Evolutionary conservation across 2,113 vertebrate species (phyloP), one percentile per base, ranked within the genome.

Genomic region (Callospermophilus lateralis): DNA sequence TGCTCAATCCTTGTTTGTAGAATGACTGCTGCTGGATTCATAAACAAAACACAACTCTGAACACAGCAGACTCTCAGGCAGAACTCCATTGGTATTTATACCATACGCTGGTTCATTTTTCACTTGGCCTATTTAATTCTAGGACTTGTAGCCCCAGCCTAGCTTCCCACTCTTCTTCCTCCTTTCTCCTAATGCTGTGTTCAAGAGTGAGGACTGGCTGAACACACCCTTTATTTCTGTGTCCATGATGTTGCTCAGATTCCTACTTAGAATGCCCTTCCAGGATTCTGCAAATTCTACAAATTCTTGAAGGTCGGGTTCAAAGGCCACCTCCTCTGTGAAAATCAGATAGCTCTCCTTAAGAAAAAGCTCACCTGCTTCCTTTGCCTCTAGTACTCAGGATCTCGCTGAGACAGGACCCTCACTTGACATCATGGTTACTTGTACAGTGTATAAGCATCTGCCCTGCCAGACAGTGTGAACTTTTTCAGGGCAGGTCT

Each of bases 391-490:
- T 4, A 19, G 17, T 8, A 28, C 67, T 53, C 2, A 8, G 61
- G 24, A 51, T 58, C 65, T 80, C 39, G 37, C 74, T 8, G 11
- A 37, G 22, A 37, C 8, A 63, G 61, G 61, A 63, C 7, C 2
- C 0, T 26, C 61, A 70, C 15, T 45, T 37, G n/a, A 39, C 32
- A 37, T 1, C 28, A 32, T 0, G 26, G 8, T 37, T 48, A 37
- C 68, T 67, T 48, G 16, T 11, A 3, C 3, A 3, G 0, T 0
- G 9, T 1, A 37, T 9, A 90, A 20, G 30, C 6, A 51, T 32
- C 28, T 11, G 24, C 16, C 37, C n/a, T 32, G 9, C 10, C 12
- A 48, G 24, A 63, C 22, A 70, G 0, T 13, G 39, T 16, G 37
- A 72, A 5, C 37, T 30, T 72, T 22, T 3, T 45, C 16, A 63